Conservation (phyloP, 2,113 vertebrate genomes). For the Atlantisia rogersi region DNA sequence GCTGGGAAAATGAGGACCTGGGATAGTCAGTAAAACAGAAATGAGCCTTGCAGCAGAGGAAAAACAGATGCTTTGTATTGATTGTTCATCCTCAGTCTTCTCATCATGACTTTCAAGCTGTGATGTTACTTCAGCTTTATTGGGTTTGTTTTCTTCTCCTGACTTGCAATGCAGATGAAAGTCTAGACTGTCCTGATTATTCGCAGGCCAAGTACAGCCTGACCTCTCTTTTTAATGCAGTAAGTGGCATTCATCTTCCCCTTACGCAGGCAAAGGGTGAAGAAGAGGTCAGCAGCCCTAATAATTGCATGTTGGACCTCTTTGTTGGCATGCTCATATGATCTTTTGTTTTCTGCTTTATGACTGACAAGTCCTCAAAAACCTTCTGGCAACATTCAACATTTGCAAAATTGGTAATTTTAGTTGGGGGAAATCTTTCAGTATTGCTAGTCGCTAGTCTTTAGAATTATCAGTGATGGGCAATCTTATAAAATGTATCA, state of each 20-base stretch:
- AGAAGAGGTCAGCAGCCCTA: constrained; percentile 21
- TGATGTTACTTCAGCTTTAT: constrained; percentile 2
- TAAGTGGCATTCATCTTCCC: constrained; percentile 9
- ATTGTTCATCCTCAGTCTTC: background rate
- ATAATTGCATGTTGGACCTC: background rate
- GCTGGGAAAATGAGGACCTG: background rate
- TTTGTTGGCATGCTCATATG: background rate
- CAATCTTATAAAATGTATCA: background rate
- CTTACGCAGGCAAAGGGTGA: background rate
- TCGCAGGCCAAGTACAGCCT: constrained; percentile 12
- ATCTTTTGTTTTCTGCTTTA: constrained; percentile 43
- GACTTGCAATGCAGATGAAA: background rate
- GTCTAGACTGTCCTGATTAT: background rate
- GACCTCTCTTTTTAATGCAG: constrained; percentile 5
- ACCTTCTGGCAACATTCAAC: background rate
- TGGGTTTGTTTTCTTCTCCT: background rate
- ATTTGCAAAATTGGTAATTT: background rate
- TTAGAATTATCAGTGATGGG: background rate
- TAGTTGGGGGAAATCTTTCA: background rate
- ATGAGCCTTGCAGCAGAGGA: background rate
- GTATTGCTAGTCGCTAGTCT: background rate
- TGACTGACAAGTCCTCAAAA: constrained; percentile 23
- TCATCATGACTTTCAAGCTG: constrained; percentile 19
- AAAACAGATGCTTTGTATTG: background rate
- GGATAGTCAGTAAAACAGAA: background rate